phyloP scores from a whole-genome alignment of 2,113 vertebrate genomes.

The Rhagologus leucostigma region DNA sequence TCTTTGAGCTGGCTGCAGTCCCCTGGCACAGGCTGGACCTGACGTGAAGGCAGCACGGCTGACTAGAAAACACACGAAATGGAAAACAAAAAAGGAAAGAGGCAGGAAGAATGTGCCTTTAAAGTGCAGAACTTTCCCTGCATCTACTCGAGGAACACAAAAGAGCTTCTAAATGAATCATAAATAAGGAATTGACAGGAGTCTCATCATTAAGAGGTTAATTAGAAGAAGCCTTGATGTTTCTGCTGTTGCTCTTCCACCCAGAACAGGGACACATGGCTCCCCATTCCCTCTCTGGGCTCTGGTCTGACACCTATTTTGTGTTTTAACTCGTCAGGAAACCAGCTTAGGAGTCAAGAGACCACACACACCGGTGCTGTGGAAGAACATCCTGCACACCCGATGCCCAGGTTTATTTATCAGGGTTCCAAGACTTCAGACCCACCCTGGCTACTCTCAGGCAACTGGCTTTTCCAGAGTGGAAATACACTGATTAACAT shows the following conservation, averaged over 20 bases:
- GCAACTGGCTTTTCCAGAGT: background rate
- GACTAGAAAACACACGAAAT: background rate
- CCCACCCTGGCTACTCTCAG: background rate
- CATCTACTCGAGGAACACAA: background rate
- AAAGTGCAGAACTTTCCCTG: background rate
- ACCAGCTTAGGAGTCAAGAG: background rate
- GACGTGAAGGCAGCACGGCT: background rate
- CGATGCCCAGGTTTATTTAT: no score
- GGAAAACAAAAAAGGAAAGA: background rate
- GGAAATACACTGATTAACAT: background rate
- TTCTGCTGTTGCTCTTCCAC: background rate
- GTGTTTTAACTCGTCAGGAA: background rate
- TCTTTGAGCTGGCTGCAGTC: conserved; percentile 15
- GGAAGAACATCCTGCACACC: background rate
- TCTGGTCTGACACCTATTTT: background rate
- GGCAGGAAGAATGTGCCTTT: background rate
- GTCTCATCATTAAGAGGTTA: background rate
- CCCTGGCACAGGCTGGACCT: background rate
- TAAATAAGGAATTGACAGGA: background rate
- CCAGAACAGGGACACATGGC: background rate
- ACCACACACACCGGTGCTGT: background rate
- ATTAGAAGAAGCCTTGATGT: conserved; percentile 19
- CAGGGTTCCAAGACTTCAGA: background rate
- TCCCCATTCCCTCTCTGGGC: background rate
- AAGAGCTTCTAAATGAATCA: background rate